Percentiles rank a stretch among this genome's conserved stretches.
Evolutionary conservation across 2,113 vertebrate species (phyloP).

Genomic region (Dicerorhinus sumatrensis): DNA sequence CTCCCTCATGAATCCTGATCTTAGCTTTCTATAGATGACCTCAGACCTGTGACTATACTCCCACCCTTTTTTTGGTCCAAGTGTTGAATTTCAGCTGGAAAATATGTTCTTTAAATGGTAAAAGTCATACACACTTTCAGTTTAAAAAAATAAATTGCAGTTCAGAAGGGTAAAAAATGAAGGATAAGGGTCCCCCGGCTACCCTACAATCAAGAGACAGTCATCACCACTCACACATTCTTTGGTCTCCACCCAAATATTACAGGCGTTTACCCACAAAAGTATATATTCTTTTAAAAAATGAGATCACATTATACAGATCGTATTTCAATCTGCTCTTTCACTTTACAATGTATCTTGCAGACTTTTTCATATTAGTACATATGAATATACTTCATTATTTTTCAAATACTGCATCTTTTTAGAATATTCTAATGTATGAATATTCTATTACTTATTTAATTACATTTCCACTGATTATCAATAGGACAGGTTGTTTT

Average conservation of each 20-base stretch:
- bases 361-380: background rate
- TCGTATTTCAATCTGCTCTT: background rate
- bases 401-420: background rate
- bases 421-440: background rate
- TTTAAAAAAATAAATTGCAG: background rate
- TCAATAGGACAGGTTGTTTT: background rate
- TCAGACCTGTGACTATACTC: background rate
- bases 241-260: background rate
- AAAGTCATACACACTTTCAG: background rate
- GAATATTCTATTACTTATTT: background rate
- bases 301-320: background rate
- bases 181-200: background rate
- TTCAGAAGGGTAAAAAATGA: background rate
- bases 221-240: background rate
- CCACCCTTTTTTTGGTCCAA: background rate
- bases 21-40: background rate
- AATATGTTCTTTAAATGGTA: background rate
- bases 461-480: background rate
- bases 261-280: background rate
- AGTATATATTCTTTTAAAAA: background rate
- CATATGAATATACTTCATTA: background rate
- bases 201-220: background rate
- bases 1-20: background rate
- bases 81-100: background rate
- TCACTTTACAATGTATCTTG: background rate